Conservation (phyloP, 2,888 invertebrate genomes). For the Cotesia congregata region DNA sequence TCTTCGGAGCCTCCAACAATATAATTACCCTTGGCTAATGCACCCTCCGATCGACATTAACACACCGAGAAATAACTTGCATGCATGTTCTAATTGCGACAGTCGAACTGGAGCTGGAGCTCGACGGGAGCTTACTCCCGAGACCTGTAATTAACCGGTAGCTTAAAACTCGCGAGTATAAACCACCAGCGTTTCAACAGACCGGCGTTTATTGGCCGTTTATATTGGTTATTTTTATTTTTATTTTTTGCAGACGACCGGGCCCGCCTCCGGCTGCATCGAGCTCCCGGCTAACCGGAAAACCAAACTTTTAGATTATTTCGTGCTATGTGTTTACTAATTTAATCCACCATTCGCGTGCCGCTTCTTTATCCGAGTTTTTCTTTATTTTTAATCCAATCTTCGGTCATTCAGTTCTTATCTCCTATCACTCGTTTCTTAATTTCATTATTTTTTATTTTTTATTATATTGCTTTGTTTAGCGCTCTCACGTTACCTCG, state of each 20-base stretch:
- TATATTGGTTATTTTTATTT: slow-evolving; percentile 65
- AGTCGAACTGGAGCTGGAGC: neutral
- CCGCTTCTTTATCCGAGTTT: slow-evolving; percentile 1
- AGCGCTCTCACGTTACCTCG: neutral
- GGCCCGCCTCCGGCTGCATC: slow-evolving; percentile 52
- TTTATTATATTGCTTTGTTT: neutral
- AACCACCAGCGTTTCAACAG: slow-evolving; percentile 56
- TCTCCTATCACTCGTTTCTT: neutral
- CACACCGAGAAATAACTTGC: no score
- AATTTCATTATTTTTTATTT: neutral
- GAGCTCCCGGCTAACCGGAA: slow-evolving; percentile 54
- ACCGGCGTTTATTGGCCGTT: slow-evolving; percentile 66
- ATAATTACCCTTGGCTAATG: slow-evolving; percentile 10
- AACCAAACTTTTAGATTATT: slow-evolving; percentile 54
- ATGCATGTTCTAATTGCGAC: slow-evolving; percentile 5
- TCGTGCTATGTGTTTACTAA: slow-evolving; percentile 17
- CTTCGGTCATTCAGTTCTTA: neutral
- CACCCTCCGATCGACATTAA: slow-evolving; percentile 12
- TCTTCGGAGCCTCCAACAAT: slow-evolving; percentile 10
- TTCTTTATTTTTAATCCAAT: neutral
- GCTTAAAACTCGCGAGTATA: slow-evolving; percentile 64
- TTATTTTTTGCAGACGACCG: slow-evolving; percentile 48
- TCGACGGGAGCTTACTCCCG: slow-evolving; percentile 45
- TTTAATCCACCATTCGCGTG: slow-evolving; percentile 15
- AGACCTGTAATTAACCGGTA: slow-evolving; percentile 70